A percentile compares a stretch with the other conserved stretches of the same genome.
These are phyloP conservation scores for Plectrocnemia conspersa DNA, from an alignment of 1,140 invertebrate species.

Conservation along the genomic window DNA sequence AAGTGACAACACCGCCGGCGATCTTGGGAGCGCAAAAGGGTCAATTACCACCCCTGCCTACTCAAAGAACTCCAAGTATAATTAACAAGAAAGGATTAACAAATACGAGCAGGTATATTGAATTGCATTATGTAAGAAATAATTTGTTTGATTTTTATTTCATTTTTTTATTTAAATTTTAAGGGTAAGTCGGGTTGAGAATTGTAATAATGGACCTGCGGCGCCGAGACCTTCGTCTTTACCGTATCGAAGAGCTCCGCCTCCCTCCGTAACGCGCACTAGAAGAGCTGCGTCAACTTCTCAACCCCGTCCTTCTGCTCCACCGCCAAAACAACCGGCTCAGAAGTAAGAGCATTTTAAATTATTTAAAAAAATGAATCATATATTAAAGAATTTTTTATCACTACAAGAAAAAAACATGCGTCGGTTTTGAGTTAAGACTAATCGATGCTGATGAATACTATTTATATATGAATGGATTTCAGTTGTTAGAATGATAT, in stretches of 20 bases:
- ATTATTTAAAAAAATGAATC: constrained; percentile 10
- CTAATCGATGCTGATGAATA: no score
- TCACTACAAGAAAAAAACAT: no score
- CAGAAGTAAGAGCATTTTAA: constrained; percentile 52
- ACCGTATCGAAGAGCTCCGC: constrained; percentile 55
- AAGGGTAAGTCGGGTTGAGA: constrained; percentile 58
- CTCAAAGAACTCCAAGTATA: constrained; percentile 1
- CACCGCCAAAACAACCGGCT: constrained; percentile 37
- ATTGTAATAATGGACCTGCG: constrained; percentile 41
- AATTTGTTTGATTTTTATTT: constrained; percentile 15
- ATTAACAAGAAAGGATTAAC: constrained; percentile 19
- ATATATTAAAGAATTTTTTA: no score
- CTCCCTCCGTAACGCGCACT: constrained; percentile 52
- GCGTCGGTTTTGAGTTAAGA: no score
- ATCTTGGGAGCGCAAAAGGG: constrained; percentile 6
- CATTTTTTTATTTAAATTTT: constrained; percentile 21
- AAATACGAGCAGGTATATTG: constrained; percentile 26
- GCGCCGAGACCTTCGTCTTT: constrained; percentile 57
- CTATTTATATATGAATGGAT: no score
- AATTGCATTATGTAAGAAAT: no score
- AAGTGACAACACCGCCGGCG: constrained; percentile 27
- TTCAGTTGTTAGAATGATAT: no score
- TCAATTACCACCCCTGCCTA: constrained; percentile 29
- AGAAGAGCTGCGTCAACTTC: constrained; percentile 62
- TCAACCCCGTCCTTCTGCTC: constrained; percentile 47